Evolutionary conservation across 2,797 vertebrate species (phyloP).

Genomic region (Macropus fuliginosus): DNA sequence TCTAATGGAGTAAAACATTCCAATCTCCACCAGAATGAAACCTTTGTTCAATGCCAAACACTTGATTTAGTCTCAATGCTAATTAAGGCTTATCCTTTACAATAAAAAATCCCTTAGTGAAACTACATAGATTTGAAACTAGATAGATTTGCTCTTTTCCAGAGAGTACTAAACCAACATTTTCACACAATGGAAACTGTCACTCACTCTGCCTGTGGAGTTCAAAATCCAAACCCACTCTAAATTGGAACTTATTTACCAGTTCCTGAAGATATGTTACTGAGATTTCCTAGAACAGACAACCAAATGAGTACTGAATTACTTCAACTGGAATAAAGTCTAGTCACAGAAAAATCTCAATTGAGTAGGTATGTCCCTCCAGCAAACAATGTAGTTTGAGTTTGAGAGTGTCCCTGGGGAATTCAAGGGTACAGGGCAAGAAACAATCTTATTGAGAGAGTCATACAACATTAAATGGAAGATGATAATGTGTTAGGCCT

Average conservation of each 20-base stretch:
- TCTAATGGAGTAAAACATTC: not conserved
- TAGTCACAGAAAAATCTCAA: not conserved
- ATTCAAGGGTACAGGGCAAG: not conserved
- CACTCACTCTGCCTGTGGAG: not conserved
- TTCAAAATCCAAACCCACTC: not conserved
- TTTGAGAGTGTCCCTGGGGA: not conserved
- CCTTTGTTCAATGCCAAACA: not conserved
- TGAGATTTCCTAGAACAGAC: not conserved
- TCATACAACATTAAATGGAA: not conserved
- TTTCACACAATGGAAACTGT: not conserved
- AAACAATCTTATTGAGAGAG: not conserved
- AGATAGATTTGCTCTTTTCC: too few species aligned
- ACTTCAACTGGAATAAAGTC: not conserved
- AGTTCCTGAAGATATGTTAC: not conserved
- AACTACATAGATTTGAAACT: not conserved
- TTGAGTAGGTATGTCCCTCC: not conserved
- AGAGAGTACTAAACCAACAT: not conserved
- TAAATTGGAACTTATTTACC: not conserved
- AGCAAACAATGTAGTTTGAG: not conserved
- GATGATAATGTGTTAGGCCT: not conserved
- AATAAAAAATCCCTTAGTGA: not conserved
- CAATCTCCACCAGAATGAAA: not conserved
- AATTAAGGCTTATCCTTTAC: not conserved
- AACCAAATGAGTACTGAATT: not conserved
- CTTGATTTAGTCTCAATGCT: not conserved